Base-by-base conservation (phyloP, 2,797 vertebrate genomes). In the Sebastes vulpes region DNA sequence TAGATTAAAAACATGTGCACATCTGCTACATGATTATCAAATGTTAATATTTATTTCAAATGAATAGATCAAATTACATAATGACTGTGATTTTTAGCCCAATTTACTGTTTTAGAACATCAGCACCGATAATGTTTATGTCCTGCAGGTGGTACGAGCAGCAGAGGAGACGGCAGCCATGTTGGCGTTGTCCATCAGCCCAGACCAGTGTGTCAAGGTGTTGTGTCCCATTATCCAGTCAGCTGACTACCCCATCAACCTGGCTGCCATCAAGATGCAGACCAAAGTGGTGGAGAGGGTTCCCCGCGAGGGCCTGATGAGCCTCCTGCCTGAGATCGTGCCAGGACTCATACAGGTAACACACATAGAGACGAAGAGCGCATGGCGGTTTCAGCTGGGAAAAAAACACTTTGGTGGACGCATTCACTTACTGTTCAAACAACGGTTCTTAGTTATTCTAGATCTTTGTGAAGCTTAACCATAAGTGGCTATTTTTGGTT, bases 201-300 rank as follows among this genome's bases (percentile, higher is more conserved):
- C 98, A 1, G 98, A 99, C 82, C 98, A 99, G 95, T 99, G 98
- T 83, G 97, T 99, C 92, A 99, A 99, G 95, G 98, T 99, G 79
- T 94, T 99, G 71, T 99, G 98, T 93, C 98, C 98, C 75, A 99
- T 99, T 91, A 98, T 99, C 91, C 98, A 99, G 89, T 98, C 98
- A 4, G 98, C 98, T 54, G 98, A 99, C 89, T 99, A 99, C 87
- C 98, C 98, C 73, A 98, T 99, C 85, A 99, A 99, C 90, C 93
- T 99, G 85, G 98, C 98, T 64, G 98, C 98, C 87, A 99, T 99
- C 90, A 99, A 99, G 95, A 99, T 99, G 98, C 98, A 99, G 93
- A 98, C 97, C 1, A 99, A 98, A 94, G 98, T 99, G 75, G 97
- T 97, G 72, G 98, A 99, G 90, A 95, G 97, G 90, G 95, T 99